A percentile compares a stretch with the other conserved stretches of the same genome.
These are phyloP conservation scores for Drosophila tristis DNA, from an alignment of 1,140 invertebrate genomes.

Conservation along the genomic window DNA sequence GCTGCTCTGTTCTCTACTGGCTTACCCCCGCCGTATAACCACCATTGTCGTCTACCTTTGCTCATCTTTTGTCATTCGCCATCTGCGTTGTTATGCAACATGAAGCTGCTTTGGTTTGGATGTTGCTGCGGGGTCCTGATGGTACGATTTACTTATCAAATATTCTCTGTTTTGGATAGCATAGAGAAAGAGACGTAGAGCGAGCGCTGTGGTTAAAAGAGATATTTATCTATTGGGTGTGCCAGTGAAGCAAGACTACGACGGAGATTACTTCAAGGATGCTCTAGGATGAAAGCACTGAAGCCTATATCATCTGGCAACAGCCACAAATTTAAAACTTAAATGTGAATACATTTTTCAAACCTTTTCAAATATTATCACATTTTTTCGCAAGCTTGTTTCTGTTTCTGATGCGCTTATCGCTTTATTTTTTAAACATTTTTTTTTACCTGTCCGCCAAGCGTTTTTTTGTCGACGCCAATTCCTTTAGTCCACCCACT, in stretches of 20 bases:
- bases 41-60: too few species aligned
- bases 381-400: not conserved
- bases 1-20: not conserved
- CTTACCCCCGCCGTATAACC: too few species aligned
- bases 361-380: not conserved
- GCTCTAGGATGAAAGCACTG: too few species aligned
- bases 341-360: too few species aligned
- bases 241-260: too few species aligned
- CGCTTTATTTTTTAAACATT: conserved; percentile 2
- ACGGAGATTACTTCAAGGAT: too few species aligned
- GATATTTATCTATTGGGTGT: too few species aligned
- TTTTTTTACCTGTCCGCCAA: conserved; percentile 27
- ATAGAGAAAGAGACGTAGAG: not conserved
- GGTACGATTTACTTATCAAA: conserved; percentile 1
- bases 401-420: conserved; percentile 20
- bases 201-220: not conserved
- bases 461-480: conserved; percentile 21
- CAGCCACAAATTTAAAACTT: not conserved
- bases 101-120: not conserved
- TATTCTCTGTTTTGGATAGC: not conserved
- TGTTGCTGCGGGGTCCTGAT: not conserved
- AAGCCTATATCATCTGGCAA: too few species aligned
- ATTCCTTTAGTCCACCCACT: conserved; percentile 11
- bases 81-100: conserved; percentile 9
- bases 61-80: not conserved